Conservation (phyloP, 2,888 invertebrate species). For the Eupithecia dodoneata region DNA sequence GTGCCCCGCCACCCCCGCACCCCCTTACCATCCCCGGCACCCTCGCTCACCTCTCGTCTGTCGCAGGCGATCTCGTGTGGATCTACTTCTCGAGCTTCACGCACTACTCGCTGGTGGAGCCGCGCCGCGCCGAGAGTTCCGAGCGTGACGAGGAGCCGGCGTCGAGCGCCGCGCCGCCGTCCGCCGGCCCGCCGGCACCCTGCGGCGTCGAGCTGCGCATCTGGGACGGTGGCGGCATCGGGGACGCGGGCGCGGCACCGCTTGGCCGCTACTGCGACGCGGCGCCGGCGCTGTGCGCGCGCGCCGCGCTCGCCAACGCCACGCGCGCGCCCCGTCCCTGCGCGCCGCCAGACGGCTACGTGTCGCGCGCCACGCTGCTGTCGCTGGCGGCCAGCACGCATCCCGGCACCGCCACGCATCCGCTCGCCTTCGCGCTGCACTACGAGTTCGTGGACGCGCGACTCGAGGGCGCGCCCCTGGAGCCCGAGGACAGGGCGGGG, state of each 20-base stretch:
- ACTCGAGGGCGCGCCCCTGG: slow-evolving; percentile 88
- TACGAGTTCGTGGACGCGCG: slow-evolving; percentile 94
- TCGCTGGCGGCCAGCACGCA: slow-evolving; percentile 79
- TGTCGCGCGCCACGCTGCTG: slow-evolving; percentile 74
- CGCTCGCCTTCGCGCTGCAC: slow-evolving; percentile 88
- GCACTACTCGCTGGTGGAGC: slow-evolving; percentile 88
- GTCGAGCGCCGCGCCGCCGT: slow-evolving; percentile 39
- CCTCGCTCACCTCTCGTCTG: neutral
- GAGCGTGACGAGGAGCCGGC: slow-evolving; percentile 74
- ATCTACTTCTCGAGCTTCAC: slow-evolving; percentile 94
- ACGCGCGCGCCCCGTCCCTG: slow-evolving; percentile 92
- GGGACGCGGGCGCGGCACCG: slow-evolving; percentile 67
- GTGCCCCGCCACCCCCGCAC: slow-evolving; percentile 5
- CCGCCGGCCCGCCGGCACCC: slow-evolving; percentile 40
- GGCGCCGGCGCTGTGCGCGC: slow-evolving; percentile 92
- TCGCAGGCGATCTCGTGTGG: slow-evolving; percentile 90
- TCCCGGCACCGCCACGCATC: slow-evolving; percentile 91
- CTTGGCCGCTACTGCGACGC: slow-evolving; percentile 90
- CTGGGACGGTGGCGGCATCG: slow-evolving; percentile 89
- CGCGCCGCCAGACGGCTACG: slow-evolving; percentile 91
- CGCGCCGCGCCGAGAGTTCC: slow-evolving; percentile 79
- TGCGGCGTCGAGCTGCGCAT: slow-evolving; percentile 89
- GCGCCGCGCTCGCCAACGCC: slow-evolving; percentile 88
- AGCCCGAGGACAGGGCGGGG: slow-evolving; percentile 50
- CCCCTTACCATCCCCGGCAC: slow-evolving; percentile 75